phyloP scores from a whole-genome alignment of 2,797 vertebrate genomes.

The Loriculus beryllinus region DNA sequence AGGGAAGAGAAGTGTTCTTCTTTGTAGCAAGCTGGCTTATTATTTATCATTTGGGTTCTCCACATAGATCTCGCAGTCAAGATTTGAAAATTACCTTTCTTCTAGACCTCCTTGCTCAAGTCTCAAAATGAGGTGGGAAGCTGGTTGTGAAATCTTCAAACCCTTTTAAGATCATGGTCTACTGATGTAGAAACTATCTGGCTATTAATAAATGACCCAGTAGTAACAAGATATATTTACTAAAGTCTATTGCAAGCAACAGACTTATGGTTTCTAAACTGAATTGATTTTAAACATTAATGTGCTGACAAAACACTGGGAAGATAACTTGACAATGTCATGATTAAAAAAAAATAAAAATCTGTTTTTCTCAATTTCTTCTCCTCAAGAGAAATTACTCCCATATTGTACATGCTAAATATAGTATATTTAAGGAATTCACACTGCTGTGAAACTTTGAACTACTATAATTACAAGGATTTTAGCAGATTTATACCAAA shows the following conservation, averaged over 20 bases:
- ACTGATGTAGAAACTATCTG: neutral
- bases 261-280: neutral
- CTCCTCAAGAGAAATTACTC: neutral
- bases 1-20: neutral
- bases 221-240: neutral
- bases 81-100: neutral
- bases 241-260: neutral
- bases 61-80: neutral
- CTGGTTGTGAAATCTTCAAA: neutral
- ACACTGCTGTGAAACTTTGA: neutral
- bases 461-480: neutral
- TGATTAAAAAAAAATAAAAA: neutral
- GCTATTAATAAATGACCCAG: neutral
- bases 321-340: neutral
- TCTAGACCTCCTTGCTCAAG: neutral
- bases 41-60: neutral
- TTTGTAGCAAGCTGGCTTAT: neutral
- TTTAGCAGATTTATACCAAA: neutral
- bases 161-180: neutral
- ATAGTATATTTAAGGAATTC: neutral
- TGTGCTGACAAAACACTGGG: neutral
- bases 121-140: neutral
- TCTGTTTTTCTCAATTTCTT: neutral
- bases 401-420: neutral
- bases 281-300: neutral